Conservation (phyloP, 2,113 vertebrate genomes). For the Patagioenas fasciata region DNA sequence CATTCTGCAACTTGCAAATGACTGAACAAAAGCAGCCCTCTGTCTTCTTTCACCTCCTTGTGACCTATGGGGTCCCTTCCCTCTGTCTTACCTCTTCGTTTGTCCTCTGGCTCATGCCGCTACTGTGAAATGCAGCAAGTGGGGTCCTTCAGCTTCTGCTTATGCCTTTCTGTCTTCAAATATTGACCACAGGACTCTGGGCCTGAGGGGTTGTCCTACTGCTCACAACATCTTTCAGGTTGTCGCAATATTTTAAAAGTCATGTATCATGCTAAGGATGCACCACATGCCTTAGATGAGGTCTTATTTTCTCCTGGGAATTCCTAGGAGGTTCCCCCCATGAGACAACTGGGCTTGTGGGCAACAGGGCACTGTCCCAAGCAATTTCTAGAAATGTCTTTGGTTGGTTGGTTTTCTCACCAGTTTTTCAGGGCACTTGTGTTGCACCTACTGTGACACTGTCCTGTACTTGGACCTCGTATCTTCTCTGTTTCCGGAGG, state of each 20-base stretch:
- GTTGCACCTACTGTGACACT: rapidly evolving
- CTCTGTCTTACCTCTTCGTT: background rate
- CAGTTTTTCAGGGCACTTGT: background rate
- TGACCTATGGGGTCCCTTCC: background rate
- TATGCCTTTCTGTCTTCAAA: background rate
- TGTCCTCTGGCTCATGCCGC: background rate
- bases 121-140: background rate
- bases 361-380: background rate
- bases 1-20: background rate
- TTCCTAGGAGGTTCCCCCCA: rapidly evolving
- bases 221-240: background rate
- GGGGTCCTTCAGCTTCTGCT: background rate
- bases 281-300: background rate
- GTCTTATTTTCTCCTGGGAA: background rate
- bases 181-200: background rate
- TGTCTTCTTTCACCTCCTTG: background rate
- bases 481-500: background rate
- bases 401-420: background rate
- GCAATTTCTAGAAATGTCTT: background rate
- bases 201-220: background rate
- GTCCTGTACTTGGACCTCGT: background rate
- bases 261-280: background rate
- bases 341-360: background rate
- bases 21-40: background rate
- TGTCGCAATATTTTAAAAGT: background rate